A percentile compares a stretch with the other conserved stretches of the same genome.
Evolutionary conservation across 2,888 invertebrate genomes (phyloP).

Genomic region (Eucriotettix oculatus): DNA sequence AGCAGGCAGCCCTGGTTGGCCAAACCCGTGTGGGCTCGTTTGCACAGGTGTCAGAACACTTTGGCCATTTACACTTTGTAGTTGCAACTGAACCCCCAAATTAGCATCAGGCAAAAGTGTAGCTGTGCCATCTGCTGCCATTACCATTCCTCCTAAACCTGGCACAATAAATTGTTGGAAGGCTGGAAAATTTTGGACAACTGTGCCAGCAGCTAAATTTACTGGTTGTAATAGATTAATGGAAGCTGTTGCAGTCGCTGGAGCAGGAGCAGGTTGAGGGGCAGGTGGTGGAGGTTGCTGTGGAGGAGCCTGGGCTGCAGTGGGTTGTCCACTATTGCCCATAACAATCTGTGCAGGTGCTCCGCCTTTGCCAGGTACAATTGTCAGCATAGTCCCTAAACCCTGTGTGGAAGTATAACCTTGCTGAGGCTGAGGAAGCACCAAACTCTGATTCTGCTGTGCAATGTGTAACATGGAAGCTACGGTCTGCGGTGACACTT

Average conservation of each 20-base stretch:
- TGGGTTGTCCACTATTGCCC: slow-evolving; percentile 35
- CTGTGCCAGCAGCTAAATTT: slow-evolving; percentile 51
- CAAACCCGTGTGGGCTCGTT: slow-evolving; percentile 36
- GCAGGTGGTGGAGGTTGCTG: slow-evolving; percentile 53
- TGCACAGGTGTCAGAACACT: slow-evolving; percentile 60
- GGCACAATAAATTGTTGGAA: slow-evolving; percentile 73
- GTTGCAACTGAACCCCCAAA: slow-evolving; percentile 55
- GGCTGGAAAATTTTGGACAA: slow-evolving; percentile 59
- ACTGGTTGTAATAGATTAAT: slow-evolving; percentile 67
- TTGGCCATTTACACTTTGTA: slow-evolving; percentile 65
- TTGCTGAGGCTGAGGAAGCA: slow-evolving; percentile 42
- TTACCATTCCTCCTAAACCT: slow-evolving; percentile 64
- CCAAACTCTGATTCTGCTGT: slow-evolving; percentile 17
- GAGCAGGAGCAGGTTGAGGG: slow-evolving; percentile 27
- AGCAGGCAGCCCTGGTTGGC: slow-evolving; percentile 47
- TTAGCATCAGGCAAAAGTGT: slow-evolving; percentile 55
- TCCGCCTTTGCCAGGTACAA: slow-evolving; percentile 58
- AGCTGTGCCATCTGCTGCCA: slow-evolving; percentile 55
- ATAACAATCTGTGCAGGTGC: slow-evolving; percentile 58
- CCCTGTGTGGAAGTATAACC: not conserved
- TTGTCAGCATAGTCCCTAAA: slow-evolving; percentile 50
- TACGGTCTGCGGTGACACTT: slow-evolving; percentile 47
- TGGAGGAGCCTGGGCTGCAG: slow-evolving; percentile 33
- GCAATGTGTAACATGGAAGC: slow-evolving; percentile 32
- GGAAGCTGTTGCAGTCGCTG: slow-evolving; percentile 34